Evolutionary conservation across 2,113 vertebrate genomes (phyloP).

Genomic region (Rhea pennata): DNA sequence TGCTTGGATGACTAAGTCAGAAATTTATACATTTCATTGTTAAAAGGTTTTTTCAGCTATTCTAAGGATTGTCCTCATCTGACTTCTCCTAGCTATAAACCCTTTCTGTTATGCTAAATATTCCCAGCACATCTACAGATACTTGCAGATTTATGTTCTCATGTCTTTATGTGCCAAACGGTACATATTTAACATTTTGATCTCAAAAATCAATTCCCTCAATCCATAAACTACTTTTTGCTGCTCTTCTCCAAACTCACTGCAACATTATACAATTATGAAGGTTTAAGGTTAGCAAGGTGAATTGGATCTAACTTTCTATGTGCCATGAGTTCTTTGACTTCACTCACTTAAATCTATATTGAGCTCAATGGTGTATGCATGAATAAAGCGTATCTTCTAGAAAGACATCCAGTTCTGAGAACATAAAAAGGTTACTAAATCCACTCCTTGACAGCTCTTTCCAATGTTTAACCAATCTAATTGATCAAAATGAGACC

Average conservation of each 20-base stretch:
- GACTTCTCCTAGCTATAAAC: conserved; percentile 41
- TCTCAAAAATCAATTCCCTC: conserved; percentile 24
- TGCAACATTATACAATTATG: background rate
- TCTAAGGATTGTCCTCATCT: conserved; percentile 42
- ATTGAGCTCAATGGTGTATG: background rate
- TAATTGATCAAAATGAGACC: background rate
- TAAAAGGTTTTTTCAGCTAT: background rate
- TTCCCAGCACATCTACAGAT: conserved; percentile 65
- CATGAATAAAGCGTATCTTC: background rate
- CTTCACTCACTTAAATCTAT: background rate
- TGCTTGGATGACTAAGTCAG: background rate
- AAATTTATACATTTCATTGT: background rate
- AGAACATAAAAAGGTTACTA: background rate
- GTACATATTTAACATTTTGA: conserved; percentile 54
- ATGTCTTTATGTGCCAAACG: conserved; percentile 1
- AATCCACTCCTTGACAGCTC: background rate
- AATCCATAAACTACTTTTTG: background rate
- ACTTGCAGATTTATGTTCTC: conserved; percentile 60
- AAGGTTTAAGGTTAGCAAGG: conserved; percentile 2
- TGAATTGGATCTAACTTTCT: background rate
- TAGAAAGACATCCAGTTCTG: background rate
- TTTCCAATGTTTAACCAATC: background rate
- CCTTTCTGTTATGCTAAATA: conserved; percentile 54
- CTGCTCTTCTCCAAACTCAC: background rate
- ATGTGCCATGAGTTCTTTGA: background rate